A percentile compares a stretch with the other conserved stretches of the same genome.
Conservation (phyloP, 1,140 invertebrate genomes). For the Ceratina calcarata region DNA sequence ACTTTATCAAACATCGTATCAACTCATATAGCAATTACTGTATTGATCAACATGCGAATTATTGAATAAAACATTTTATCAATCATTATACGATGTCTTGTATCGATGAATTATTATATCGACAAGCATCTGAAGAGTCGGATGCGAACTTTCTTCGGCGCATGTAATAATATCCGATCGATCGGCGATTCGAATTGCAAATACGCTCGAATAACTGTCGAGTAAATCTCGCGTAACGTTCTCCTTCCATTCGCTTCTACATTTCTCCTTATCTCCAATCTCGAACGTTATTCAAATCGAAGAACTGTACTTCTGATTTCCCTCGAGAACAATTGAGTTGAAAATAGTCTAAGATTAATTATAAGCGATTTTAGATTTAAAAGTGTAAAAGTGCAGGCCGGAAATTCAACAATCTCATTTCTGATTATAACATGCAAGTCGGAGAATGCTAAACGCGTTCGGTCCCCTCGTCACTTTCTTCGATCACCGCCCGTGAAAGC, state of each 20-base stretch:
- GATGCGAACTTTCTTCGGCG: not conserved
- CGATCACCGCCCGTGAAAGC: not conserved
- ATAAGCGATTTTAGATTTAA: too few relatives aligned
- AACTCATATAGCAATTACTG: too few relatives aligned
- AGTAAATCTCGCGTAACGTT: constrained; percentile 8
- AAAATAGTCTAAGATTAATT: too few relatives aligned
- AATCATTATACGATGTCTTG: too few relatives aligned
- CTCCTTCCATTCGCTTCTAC: not conserved
- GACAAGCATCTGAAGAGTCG: not conserved
- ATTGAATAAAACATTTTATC: too few relatives aligned
- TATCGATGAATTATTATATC: too few relatives aligned
- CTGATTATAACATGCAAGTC: not conserved
- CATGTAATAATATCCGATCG: constrained; percentile 10
- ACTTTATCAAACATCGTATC: too few relatives aligned
- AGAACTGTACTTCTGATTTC: too few relatives aligned
- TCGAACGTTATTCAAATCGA: not conserved
- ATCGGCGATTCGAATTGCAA: constrained; percentile 16
- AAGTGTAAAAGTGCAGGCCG: not conserved
- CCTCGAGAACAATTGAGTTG: too few relatives aligned
- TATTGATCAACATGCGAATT: too few relatives aligned
- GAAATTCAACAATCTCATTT: not conserved
- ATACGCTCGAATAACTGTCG: constrained; percentile 16
- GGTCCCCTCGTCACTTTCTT: not conserved
- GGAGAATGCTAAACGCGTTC: not conserved
- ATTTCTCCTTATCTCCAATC: not conserved